Percentiles rank a stretch among this genome's conserved stretches.
phyloP scores from a whole-genome alignment of 2,797 vertebrate genomes.

The Protosalanx chinensis region DNA sequence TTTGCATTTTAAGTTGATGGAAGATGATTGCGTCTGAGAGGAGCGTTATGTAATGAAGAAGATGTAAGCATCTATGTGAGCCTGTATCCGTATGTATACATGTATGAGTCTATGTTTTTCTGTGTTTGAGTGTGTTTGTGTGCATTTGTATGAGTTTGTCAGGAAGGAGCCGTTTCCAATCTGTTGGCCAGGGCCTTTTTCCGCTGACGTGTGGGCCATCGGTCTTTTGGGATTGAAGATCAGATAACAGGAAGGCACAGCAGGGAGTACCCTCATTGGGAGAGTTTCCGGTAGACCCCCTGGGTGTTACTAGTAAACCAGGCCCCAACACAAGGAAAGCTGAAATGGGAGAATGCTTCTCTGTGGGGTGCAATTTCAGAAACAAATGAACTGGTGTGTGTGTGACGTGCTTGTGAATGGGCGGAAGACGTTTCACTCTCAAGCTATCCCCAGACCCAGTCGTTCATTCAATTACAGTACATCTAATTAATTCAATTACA shows the following conservation, averaged over 20 bases:
- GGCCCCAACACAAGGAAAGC: conserved; percentile 1
- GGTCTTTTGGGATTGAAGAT: conserved; percentile 32
- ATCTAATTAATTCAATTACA: too few species aligned
- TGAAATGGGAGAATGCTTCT: conserved; percentile 17
- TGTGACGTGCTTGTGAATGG: neutral
- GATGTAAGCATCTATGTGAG: conserved; percentile 9
- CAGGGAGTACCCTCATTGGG: neutral
- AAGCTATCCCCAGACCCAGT: too few species aligned
- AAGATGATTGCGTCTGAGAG: conserved; percentile 28
- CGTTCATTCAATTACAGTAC: too few species aligned
- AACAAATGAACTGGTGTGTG: neutral
- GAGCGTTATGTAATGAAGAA: conserved; percentile 4
- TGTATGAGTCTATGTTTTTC: neutral
- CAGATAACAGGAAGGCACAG: conserved; percentile 11
- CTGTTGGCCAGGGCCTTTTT: conserved; percentile 31
- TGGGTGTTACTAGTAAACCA: conserved; percentile 20
- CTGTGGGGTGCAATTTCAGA: neutral
- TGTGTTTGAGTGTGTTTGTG: neutral
- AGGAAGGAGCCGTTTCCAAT: conserved; percentile 43
- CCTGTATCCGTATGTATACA: neutral
- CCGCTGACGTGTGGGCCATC: conserved; percentile 33
- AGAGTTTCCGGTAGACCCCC: conserved; percentile 8
- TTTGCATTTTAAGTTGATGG: neutral
- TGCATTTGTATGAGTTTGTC: conserved; percentile 9
- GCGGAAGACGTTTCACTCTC: too few species aligned